These are phyloP conservation scores for Diplazon laetatorius DNA, from an alignment of 2,888 invertebrate genomes.

Conservation along the genomic window DNA sequence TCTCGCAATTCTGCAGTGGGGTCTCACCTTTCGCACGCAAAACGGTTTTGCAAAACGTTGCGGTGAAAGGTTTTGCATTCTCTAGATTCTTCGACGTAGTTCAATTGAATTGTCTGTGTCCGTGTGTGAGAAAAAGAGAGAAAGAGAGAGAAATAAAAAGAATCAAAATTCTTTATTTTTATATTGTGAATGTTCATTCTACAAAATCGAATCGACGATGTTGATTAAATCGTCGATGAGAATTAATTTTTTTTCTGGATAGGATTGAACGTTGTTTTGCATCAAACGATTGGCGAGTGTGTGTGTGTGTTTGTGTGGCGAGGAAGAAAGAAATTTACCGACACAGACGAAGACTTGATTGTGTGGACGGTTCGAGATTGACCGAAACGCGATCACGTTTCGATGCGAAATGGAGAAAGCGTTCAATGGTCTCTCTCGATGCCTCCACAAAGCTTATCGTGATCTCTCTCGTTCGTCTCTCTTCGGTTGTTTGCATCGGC, in stretches of 20 bases:
- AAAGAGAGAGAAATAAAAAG: too few relatives aligned
- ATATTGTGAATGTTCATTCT: background rate
- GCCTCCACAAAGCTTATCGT: background rate
- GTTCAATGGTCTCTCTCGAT: constrained; percentile 10
- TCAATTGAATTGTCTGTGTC: constrained; percentile 38
- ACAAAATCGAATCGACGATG: background rate
- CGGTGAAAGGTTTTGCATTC: constrained; percentile 61
- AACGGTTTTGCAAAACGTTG: constrained; percentile 50
- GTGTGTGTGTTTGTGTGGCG: background rate
- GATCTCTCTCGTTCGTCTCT: constrained; percentile 20
- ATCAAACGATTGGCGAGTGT: constrained; percentile 21
- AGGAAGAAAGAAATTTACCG: constrained; percentile 14
- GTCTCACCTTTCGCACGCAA: constrained; percentile 56
- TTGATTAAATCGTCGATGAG: background rate
- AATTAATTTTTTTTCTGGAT: too few relatives aligned
- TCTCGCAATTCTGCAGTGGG: constrained; percentile 18
- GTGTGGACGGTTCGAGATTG: constrained; percentile 18
- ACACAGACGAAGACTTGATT: constrained; percentile 36
- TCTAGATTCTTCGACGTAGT: constrained; percentile 39
- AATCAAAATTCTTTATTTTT: too few relatives aligned
- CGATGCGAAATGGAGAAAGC: constrained; percentile 39
- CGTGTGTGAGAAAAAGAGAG: too few relatives aligned
- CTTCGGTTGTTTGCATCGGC: constrained; percentile 36
- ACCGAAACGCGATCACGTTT: constrained; percentile 51
- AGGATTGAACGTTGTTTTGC: background rate